Evolutionary conservation across 2,888 invertebrate species (phyloP).

Genomic region (Cistogaster globosa): DNA sequence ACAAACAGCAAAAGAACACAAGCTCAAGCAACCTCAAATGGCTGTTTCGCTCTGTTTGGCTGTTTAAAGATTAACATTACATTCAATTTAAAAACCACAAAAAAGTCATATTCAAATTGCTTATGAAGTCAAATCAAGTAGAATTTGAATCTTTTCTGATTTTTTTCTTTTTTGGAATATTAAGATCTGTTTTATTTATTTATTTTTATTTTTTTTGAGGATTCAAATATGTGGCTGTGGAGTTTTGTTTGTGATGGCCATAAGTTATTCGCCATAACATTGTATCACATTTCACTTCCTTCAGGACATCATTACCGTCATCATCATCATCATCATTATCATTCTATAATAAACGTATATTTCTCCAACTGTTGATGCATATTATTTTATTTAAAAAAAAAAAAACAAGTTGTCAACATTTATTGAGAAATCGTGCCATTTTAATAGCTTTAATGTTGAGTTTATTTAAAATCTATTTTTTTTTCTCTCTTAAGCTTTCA

Average conservation of each 20-base stretch:
- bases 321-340: slow-evolving; percentile 19
- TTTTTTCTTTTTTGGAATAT: neutral
- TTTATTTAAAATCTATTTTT: slow-evolving; percentile 45
- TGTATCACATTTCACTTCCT: slow-evolving; percentile 83
- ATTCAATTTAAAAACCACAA: slow-evolving; percentile 72
- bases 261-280: slow-evolving; percentile 64
- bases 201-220: neutral
- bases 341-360: slow-evolving; percentile 60
- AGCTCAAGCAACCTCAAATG: slow-evolving; percentile 47
- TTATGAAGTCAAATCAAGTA: slow-evolving; percentile 60
- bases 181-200: neutral
- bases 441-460: slow-evolving; percentile 78
- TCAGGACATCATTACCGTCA: slow-evolving; percentile 80
- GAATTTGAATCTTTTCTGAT: slow-evolving; percentile 32
- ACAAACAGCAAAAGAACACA: slow-evolving; percentile 7
- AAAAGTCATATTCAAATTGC: slow-evolving; percentile 60
- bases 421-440: slow-evolving; percentile 83
- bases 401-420: slow-evolving; percentile 81
- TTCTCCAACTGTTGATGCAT: slow-evolving; percentile 76
- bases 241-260: slow-evolving; percentile 65
- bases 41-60: slow-evolving; percentile 26
- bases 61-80: slow-evolving; percentile 67
- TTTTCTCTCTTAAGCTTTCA: neutral
- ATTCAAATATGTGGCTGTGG: slow-evolving; percentile 51
- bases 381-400: slow-evolving; percentile 32